Base-by-base conservation (phyloP, 2,888 invertebrate species). In the Stenolophus ochropezus region DNA sequence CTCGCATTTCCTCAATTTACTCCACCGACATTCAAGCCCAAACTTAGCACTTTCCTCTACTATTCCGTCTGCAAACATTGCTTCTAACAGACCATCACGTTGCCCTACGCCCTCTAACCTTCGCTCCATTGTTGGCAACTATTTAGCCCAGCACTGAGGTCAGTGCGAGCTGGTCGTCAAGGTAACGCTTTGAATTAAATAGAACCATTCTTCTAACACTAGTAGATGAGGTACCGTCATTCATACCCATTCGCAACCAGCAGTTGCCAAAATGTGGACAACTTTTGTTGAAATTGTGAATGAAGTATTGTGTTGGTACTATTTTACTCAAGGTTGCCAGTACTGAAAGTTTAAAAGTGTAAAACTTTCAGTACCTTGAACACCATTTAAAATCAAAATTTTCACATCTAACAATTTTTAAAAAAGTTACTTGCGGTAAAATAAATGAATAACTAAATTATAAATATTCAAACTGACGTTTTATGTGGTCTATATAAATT, bases 171-270 rank as follows among this genome's bases (percentile, higher is more conserved):
- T 65, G 58, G 23, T 27, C 56, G 73, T 73, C 80, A 80, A 80
- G 80, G 80, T 80, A 80, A 80, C 65, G 49, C 61, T 33, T 42
- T 58, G 73, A 80, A 80, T 79, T 73, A 80, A 80, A 80, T 80
- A 73, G 80, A 80, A 80, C 80, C 73, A 80, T 80, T 80, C 79
- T 47, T 79, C 80, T 73, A 80, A 80, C 80, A 80, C 80, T 80
- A 56, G 73, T 53, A 80, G 80, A 80, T 80, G 80, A 73, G 73
- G 80, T 73, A 53, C 73, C 80, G 58, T 80, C 80, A 80, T 73
- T 80, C 80, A 80, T 80, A 73, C 53, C 69, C 23, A 79, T 79
- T 53, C 69, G 27, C 16, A 18, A 27, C 27, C 80, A 80, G 80
- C n/a, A 56, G 5, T 42, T 56, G 20, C 8, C 56, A 73, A 80